Conservation (phyloP, 30 jellyfish, hydroid and myxozoan genomes). For the Pseudorhiza aurosa region DNA sequence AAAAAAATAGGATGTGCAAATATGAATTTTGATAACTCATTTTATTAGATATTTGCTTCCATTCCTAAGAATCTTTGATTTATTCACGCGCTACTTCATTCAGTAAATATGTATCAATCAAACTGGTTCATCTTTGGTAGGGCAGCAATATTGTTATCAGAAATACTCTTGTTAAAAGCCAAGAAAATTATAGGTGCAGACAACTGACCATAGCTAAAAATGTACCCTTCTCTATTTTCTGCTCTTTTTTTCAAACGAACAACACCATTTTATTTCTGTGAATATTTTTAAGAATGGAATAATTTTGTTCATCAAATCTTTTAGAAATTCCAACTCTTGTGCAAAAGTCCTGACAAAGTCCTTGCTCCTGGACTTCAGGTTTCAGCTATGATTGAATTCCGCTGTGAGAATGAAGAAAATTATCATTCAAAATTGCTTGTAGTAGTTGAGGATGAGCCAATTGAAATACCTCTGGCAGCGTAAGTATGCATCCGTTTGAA, state of each 20-base stretch:
- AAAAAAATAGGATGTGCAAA: too few species aligned
- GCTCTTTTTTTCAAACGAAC: neutral
- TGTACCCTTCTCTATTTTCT: neutral
- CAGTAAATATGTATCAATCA: too few species aligned
- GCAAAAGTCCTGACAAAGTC: constrained; percentile 65
- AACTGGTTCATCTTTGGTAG: too few species aligned
- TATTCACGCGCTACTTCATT: too few species aligned
- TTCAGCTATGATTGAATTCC: constrained; percentile 74
- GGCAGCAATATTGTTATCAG: too few species aligned
- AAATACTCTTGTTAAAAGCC: too few species aligned
- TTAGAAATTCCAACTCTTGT: constrained; percentile 70
- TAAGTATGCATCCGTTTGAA: too few species aligned
- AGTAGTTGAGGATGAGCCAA: constrained; percentile 69
- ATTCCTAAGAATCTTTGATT: too few species aligned
- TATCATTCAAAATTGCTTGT: constrained; percentile 56
- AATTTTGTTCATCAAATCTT: neutral
- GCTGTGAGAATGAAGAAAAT: constrained; percentile 64
- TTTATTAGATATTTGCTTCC: too few species aligned
- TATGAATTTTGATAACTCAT: too few species aligned
- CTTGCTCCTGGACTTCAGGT: constrained; percentile 92
- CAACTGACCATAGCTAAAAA: too few species aligned
- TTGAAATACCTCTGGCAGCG: constrained; percentile 87
- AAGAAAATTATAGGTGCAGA: too few species aligned
- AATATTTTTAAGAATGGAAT: neutral
- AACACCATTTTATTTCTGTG: neutral